Percentiles rank a stretch among this genome's conserved stretches.
phyloP scores from a whole-genome alignment of 2,113 vertebrate species.

The Psammodynastes pulverulentus region DNA sequence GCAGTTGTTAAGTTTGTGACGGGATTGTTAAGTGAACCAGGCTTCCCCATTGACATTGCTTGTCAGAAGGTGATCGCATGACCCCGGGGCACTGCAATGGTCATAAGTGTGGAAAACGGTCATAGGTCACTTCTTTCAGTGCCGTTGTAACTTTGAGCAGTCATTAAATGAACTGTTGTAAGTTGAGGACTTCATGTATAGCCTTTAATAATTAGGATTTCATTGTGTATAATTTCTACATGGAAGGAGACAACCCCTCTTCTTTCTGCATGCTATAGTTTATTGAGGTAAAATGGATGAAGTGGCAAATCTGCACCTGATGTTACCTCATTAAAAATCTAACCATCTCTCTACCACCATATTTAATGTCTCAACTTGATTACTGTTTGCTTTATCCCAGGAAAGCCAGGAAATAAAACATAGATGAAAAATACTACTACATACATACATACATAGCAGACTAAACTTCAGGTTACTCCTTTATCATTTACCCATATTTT shows the following conservation, averaged over 20 bases:
- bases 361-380: not conserved
- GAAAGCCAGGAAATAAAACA: conserved; percentile 27
- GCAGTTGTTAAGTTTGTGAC: not conserved
- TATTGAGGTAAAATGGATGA: not conserved
- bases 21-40: not conserved
- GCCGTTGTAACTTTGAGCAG: not conserved
- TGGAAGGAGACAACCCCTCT: not conserved
- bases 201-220: not conserved
- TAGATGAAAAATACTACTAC: conserved; percentile 47
- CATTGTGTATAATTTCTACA: not conserved
- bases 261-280: no score
- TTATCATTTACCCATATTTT: conserved; percentile 28
- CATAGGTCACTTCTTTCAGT: not conserved
- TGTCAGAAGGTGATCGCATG: not conserved
- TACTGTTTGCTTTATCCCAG: conserved; percentile 38
- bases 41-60: not conserved
- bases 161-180: not conserved
- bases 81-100: not conserved
- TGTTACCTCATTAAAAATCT: not conserved
- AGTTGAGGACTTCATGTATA: not conserved
- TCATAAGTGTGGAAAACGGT: not conserved
- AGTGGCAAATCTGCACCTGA: not conserved
- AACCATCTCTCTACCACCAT: not conserved
- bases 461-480: conserved; percentile 48
- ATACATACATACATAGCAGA: conserved; percentile 10